Percentiles rank a stretch among this genome's conserved stretches.
These are phyloP conservation scores for Chromoteleia sp. DNA, from an alignment of 2,888 invertebrate species.

Conservation along the genomic window DNA sequence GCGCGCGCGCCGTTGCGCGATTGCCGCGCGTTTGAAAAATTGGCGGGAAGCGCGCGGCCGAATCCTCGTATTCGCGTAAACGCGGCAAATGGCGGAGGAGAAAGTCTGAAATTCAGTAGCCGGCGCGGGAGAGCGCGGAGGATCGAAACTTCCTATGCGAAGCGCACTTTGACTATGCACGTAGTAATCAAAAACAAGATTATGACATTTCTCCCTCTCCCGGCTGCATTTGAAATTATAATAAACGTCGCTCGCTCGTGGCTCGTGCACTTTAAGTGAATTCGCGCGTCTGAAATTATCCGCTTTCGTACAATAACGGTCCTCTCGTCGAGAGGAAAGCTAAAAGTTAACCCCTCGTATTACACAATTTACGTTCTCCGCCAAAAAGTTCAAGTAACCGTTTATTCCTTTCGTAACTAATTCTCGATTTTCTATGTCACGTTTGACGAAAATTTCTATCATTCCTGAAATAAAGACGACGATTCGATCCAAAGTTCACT, in stretches of 20 bases:
- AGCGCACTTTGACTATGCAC: conserved; percentile 52
- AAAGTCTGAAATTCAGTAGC: conserved; percentile 64
- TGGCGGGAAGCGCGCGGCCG: conserved; percentile 19
- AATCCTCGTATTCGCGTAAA: conserved; percentile 37
- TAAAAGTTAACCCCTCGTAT: conserved; percentile 27
- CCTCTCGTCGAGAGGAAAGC: conserved; percentile 24
- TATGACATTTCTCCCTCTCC: conserved; percentile 57
- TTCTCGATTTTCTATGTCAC: too few species aligned
- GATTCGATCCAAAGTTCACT: too few species aligned
- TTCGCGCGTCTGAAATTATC: conserved; percentile 61
- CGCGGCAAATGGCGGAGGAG: conserved; percentile 56
- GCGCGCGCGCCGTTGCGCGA: too few species aligned
- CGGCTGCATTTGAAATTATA: conserved; percentile 61
- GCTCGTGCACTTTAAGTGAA: conserved; percentile 45
- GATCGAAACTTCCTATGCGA: conserved; percentile 67
- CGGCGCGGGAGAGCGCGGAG: conserved; percentile 33
- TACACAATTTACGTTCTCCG: too few species aligned
- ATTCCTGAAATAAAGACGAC: too few species aligned
- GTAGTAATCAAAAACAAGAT: conserved; percentile 69
- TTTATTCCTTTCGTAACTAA: too few species aligned
- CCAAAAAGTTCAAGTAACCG: too few species aligned
- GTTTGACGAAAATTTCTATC: too few species aligned
- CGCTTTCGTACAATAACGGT: conserved; percentile 42
- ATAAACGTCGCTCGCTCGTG: conserved; percentile 61
- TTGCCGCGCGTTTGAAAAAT: conserved; percentile 28